A percentile compares a stretch with the other conserved stretches of the same genome.
These are phyloP conservation scores for Nemotelus pantherinus DNA, from an alignment of 2,888 invertebrate genomes.

Conservation along the genomic window DNA sequence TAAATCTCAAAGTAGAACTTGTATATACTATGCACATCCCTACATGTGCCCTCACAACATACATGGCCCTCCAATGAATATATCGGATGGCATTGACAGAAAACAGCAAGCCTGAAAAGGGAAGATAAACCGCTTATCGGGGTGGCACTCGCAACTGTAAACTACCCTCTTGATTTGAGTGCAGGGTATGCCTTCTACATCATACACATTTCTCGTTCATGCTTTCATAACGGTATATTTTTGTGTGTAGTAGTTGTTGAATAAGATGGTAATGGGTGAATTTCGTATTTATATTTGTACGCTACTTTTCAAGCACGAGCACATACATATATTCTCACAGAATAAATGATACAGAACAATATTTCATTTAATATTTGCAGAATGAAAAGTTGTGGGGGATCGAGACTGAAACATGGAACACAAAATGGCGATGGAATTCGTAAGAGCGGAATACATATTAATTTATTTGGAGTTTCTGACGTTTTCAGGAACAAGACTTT, in stretches of 20 bases:
- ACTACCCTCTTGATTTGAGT: conserved; percentile 36
- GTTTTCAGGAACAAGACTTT: no score
- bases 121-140: conserved; percentile 59
- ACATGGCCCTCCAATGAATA: not conserved
- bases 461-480: no score
- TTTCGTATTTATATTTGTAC: no score
- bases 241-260: not conserved
- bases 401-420: not conserved
- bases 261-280: no score
- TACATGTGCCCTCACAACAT: no score
- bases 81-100: conserved; percentile 22
- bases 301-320: no score
- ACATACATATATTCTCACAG: no score
- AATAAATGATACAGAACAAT: not conserved
- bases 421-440: not conserved
- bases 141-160: conserved; percentile 47
- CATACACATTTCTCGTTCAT: not conserved
- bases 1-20: not conserved
- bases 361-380: not conserved
- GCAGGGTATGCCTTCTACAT: not conserved
- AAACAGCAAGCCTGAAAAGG: conserved; percentile 54
- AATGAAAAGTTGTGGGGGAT: not conserved
- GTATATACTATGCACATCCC: no score
- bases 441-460: no score
- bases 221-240: not conserved